Percentiles rank a stretch among this genome's conserved stretches.
Conservation (phyloP, 1,140 invertebrate genomes). For the Mya arenaria region DNA sequence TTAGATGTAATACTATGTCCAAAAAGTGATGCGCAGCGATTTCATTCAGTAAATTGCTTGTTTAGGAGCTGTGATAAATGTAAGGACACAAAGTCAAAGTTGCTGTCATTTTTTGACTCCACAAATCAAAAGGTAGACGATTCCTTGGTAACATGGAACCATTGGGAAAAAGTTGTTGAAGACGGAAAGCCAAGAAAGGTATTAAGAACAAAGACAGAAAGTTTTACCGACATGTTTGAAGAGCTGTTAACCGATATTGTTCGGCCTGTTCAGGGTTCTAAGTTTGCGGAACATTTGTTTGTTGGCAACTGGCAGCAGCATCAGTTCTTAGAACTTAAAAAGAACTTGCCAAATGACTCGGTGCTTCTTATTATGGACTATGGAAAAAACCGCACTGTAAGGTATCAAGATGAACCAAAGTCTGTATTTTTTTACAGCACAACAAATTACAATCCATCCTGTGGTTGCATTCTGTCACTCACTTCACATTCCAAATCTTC, state of each 20-base stretch:
- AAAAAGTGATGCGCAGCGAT: no score
- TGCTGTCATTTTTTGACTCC: no score
- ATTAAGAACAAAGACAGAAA: slow-evolving; percentile 31
- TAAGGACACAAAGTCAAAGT: no score
- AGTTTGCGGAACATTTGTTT: slow-evolving; percentile 32
- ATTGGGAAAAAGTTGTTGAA: no score
- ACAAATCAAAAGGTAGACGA: no score
- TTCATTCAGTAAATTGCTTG: no score
- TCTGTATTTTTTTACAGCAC: slow-evolving; percentile 30
- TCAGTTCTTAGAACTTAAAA: slow-evolving; percentile 36
- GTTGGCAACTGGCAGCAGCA: slow-evolving; percentile 32
- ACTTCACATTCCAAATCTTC: background rate
- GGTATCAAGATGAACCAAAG: slow-evolving; percentile 47
- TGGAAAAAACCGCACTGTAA: slow-evolving; percentile 42
- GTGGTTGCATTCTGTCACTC: slow-evolving; percentile 23
- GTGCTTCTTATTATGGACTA: slow-evolving; percentile 30
- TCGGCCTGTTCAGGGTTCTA: slow-evolving; percentile 16
- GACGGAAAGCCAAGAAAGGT: slow-evolving; percentile 21
- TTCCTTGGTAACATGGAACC: no score
- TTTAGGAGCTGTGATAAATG: no score
- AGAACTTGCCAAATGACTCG: slow-evolving; percentile 7
- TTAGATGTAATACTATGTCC: no score
- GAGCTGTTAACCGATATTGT: slow-evolving; percentile 16
- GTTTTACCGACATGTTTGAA: slow-evolving; percentile 14
- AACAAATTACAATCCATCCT: slow-evolving; percentile 49